Evolutionary conservation across 2,113 vertebrate species (phyloP).

Genomic region (Oxyura jamaicensis): DNA sequence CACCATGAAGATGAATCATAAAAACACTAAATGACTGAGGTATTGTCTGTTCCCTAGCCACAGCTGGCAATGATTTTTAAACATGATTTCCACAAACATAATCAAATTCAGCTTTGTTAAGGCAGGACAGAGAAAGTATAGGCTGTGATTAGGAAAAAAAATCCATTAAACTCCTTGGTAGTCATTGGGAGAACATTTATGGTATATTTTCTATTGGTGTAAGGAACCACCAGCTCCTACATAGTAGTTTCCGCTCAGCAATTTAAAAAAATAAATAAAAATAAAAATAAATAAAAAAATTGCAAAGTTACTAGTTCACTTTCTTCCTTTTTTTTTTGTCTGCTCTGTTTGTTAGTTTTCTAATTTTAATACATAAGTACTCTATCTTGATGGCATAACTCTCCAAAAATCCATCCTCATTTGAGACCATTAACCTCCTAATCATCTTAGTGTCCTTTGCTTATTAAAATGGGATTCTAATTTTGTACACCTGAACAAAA

Average conservation of each 20-base stretch:
- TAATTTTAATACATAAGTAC: too few relatives aligned
- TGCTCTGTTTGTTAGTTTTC: neutral
- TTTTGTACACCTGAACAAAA: neutral
- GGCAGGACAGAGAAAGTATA: neutral
- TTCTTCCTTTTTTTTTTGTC: neutral
- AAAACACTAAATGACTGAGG: neutral
- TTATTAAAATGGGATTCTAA: neutral
- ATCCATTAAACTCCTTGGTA: neutral
- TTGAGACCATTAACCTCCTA: neutral
- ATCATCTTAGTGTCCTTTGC: neutral
- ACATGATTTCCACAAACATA: neutral
- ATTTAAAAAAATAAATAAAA: too few relatives aligned
- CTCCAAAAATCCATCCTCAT: neutral
- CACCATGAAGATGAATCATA: neutral
- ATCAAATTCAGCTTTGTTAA: neutral
- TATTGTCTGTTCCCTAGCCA: accelerated
- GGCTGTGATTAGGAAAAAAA: neutral
- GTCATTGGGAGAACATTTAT: neutral
- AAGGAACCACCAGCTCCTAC: neutral
- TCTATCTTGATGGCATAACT: neutral
- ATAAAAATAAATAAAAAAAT: too few relatives aligned
- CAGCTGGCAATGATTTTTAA: neutral
- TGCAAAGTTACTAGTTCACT: neutral
- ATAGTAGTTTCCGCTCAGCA: neutral
- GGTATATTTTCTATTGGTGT: neutral